Conservation (phyloP, 35 echinoderm and acorn worm species). For the Strongylocentrotus purpuratus region DNA sequence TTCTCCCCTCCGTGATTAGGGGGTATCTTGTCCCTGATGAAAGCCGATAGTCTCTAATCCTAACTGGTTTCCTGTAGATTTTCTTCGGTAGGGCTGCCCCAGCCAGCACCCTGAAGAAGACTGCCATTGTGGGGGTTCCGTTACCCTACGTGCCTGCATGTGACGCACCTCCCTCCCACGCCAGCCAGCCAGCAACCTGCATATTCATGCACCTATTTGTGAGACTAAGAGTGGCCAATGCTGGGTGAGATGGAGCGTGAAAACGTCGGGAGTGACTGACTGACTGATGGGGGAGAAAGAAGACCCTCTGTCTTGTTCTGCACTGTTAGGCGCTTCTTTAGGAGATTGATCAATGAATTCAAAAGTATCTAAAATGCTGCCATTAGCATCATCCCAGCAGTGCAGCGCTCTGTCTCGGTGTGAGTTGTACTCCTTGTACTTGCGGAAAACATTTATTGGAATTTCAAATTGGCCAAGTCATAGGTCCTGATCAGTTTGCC, state of each 20-base stretch:
- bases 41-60: slow-evolving; percentile 50
- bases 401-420: not conserved
- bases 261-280: slow-evolving; percentile 34
- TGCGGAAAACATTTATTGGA: not conserved
- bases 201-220: slow-evolving; percentile 35
- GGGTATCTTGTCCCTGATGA: slow-evolving; percentile 35
- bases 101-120: not conserved
- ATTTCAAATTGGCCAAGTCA: slow-evolving; percentile 3
- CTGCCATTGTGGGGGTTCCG: slow-evolving; percentile 19
- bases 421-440: not conserved
- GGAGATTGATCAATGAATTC: slow-evolving; percentile 42
- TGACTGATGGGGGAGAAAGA: not conserved
- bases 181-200: not conserved
- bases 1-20: slow-evolving; percentile 26
- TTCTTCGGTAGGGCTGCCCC: not conserved
- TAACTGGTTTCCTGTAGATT: slow-evolving; percentile 44
- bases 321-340: slow-evolving; percentile 33
- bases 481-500: slow-evolving; percentile 1
- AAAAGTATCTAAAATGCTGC: slow-evolving; percentile 36
- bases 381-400: not conserved
- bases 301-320: slow-evolving; percentile 37
- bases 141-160: slow-evolving; percentile 15
- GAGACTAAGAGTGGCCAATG: not conserved
- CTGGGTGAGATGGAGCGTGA: not conserved
- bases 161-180: not conserved